Evolutionary conservation across 2,797 vertebrate species (phyloP).

Genomic region (Rhinogobio ventralis): DNA sequence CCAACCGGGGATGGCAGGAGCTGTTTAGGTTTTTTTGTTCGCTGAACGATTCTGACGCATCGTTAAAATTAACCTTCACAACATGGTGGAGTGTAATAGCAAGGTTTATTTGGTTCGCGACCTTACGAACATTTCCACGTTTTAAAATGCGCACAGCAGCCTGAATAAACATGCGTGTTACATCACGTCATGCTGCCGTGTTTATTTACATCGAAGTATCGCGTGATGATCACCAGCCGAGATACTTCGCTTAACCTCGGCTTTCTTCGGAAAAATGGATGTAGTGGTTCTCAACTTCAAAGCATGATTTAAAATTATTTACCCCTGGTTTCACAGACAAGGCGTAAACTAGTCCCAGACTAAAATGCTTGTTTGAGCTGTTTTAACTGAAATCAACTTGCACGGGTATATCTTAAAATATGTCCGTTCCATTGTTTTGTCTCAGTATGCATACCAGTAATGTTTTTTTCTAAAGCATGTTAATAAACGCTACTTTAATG

Average conservation of each 20-base stretch:
- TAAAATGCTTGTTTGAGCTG: no score
- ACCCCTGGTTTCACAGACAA: no score
- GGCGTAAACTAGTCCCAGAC: no score
- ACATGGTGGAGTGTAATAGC: neutral
- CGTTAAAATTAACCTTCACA: neutral
- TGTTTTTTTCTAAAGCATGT: no score
- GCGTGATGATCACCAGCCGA: neutral
- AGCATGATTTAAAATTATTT: neutral
- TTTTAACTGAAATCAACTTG: no score
- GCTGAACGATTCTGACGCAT: neutral
- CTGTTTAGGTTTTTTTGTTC: slow-evolving; percentile 5
- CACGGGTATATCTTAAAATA: no score
- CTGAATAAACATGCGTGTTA: neutral
- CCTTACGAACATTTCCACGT: neutral
- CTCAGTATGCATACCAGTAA: no score
- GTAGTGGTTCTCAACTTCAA: neutral
- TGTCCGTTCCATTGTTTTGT: no score
- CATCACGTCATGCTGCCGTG: slow-evolving; percentile 22
- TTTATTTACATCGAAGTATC: slow-evolving; percentile 46
- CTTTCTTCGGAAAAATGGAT: neutral
- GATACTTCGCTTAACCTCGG: slow-evolving; percentile 11
- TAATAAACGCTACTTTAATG: no score
- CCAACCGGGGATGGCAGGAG: slow-evolving; percentile 43
- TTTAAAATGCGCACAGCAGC: neutral
- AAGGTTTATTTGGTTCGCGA: neutral